phyloP scores from a whole-genome alignment of 2,888 invertebrate genomes.

The Acanthosoma haemorrhoidale region DNA sequence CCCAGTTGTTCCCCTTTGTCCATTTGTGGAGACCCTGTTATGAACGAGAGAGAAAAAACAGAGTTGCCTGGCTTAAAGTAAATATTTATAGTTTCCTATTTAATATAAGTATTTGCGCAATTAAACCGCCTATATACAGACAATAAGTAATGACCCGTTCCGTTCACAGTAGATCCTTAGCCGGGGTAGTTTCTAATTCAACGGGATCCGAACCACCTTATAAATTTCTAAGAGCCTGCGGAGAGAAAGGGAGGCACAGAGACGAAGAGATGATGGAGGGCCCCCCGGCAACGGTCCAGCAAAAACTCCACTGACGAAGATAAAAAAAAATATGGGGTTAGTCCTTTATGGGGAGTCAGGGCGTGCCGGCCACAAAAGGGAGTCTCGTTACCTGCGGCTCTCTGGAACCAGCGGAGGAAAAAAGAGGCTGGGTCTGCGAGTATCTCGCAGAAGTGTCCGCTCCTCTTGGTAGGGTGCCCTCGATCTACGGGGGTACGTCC shows the following conservation, averaged over 20 bases:
- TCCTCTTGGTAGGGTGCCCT: neutral
- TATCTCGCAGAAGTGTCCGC: neutral
- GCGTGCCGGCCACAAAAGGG: neutral
- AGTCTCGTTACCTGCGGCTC: neutral
- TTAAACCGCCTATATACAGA: neutral
- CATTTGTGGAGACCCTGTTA: too few species aligned
- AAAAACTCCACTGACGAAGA: neutral
- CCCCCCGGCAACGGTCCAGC: neutral
- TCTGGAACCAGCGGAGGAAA: too few species aligned
- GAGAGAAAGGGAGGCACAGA: too few species aligned
- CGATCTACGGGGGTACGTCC: neutral
- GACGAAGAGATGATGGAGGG: neutral
- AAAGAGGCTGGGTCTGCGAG: too few species aligned
- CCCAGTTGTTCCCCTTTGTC: too few species aligned
- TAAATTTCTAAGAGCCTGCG: neutral
- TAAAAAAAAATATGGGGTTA: conserved; percentile 12
- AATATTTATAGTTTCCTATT: neutral
- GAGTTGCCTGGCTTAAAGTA: neutral
- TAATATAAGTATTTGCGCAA: neutral
- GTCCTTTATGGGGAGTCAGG: neutral
- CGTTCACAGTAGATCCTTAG: neutral
- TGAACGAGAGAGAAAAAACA: neutral
- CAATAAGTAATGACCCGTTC: neutral
- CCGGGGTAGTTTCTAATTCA: neutral
- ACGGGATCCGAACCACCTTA: neutral